These are phyloP conservation scores for Batillaria attramentaria DNA, from an alignment of 1,140 invertebrate genomes.

Conservation along the genomic window DNA sequence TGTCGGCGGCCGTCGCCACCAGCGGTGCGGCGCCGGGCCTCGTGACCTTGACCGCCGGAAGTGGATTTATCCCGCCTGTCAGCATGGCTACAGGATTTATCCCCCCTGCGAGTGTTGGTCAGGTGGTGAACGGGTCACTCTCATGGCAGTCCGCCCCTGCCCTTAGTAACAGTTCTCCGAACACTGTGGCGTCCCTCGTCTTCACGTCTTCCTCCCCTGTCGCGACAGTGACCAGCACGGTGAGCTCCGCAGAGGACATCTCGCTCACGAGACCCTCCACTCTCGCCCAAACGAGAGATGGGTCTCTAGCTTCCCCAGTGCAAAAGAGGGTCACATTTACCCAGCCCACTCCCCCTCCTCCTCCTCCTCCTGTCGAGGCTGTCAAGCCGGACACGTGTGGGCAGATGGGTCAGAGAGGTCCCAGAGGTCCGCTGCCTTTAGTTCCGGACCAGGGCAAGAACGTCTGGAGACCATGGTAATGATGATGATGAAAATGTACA, in stretches of 20 bases:
- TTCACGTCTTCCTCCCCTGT: background rate
- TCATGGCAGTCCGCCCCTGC: constrained; percentile 43
- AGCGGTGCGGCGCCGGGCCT: background rate
- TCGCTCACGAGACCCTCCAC: background rate
- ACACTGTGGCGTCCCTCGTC: background rate
- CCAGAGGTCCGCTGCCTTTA: background rate
- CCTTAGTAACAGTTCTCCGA: background rate
- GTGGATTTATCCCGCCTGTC: background rate
- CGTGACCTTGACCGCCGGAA: background rate
- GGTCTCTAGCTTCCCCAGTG: background rate
- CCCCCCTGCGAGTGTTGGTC: constrained; percentile 74
- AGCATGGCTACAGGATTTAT: background rate
- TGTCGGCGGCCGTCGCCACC: background rate
- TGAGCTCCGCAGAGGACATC: background rate
- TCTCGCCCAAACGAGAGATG: background rate
- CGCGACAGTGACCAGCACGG: background rate
- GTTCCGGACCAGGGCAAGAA: background rate
- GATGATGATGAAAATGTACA: background rate
- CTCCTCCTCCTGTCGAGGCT: constrained; percentile 4
- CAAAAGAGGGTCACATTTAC: background rate
- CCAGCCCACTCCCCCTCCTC: background rate
- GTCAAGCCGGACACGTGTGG: background rate
- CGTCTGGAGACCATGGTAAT: constrained; percentile 42
- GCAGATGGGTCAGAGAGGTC: background rate
- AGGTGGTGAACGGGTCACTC: constrained; percentile 74